Base-by-base conservation (phyloP, 2,797 vertebrate species). In the Emys orbicularis region DNA sequence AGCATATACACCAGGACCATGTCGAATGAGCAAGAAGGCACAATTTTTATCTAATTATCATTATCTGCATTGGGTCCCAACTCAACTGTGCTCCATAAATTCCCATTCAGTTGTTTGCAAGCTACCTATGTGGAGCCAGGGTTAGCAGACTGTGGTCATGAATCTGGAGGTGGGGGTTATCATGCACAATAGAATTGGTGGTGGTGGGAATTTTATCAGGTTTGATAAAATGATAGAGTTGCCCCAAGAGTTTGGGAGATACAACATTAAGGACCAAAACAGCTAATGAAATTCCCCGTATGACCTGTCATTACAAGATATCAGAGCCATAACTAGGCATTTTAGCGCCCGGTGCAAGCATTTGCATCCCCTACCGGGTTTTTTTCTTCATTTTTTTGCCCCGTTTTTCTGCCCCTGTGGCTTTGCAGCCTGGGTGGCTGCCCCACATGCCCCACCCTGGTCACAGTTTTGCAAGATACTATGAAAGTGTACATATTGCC, bases 301-400 rank as follows among this genome's bases (percentile, higher is more conserved):
- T 88, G 93, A 93, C 95, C 91, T 98, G 96, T 97, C 96, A 74
- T 7, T 97, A 97, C 96, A 61, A 34, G 29, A 61, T 34, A 61
- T 15, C 31, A 61, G 31, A 61, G 59, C 31, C 59, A 16, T 34
- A 34, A 61, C 31, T 34, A 29, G 12, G 13, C 6, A 61, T 61
- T 61, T 34, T 61, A 34, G 31, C 2, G 6, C 31, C 29, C 13
- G 2, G 59, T 31, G 59, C 31, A 61, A 61, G 29, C 12, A 15
- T 34, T 61, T 61, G 29, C 29, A 29, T 29, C 31, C 13, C 31
- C 6, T 59, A 15, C 29, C 27, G 27, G 27, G 12, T 16, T 34
- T 34, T 61, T 61, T 61, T 61, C 59, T 61, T 61, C 29, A 61
- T 34, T 7, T 61, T 23, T 61, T 61, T 31, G 59, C 59, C 29